Evolutionary conservation across 2,797 vertebrate species (phyloP), one percentile per base, ranked within the genome.

Genomic region (Lepilemur ruficaudatus): DNA sequence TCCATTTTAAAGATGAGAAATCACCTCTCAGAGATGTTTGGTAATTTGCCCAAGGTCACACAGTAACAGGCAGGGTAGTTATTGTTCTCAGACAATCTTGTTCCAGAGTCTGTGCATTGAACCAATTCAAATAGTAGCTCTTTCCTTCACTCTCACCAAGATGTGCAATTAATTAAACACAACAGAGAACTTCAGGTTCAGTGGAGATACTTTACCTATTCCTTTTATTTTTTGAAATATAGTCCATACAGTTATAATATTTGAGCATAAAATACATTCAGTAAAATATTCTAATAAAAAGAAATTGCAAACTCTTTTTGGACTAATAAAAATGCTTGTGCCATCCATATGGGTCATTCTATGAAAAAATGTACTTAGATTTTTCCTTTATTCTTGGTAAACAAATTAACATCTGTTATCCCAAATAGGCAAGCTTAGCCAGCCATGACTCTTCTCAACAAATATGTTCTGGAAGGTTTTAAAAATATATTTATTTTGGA

Each of bases 361-460:
- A 50, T 93, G 55, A 73, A 97, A 70, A 96, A 94, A 65, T n/a
- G 91, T 43, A 72, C 81, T 85, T 86, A 94, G 38, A 72, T 63
- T 57, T 41, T 94, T 22, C 7, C 28, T 95, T 89, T 80, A 94
- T 95, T 94, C 46, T 93, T 93, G 30, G 61, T 84, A 87, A 61
- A 70, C 43, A 87, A 84, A 95, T 88, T 93, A 96, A 90, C 83
- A 95, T 96, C 96, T 96, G 84, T 93, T 95, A 98, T 95, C 57
- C 67, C 81, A 97, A 72, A 86, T 91, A 95, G 23, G 15, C 0
- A 28, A 72, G 70, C 78, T 91, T 72, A 97, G 82, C 90, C 72
- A 95, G 35, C 32, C 48, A 82, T 79, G 61, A 97, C 0, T 0
- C 70, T 93, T 97, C 75, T 97, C 79, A 87, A 86, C 84, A 96